A percentile compares a stretch with the other conserved stretches of the same genome.
Conservation (phyloP, 2,113 vertebrate genomes). For the Ondatra zibethicus region DNA sequence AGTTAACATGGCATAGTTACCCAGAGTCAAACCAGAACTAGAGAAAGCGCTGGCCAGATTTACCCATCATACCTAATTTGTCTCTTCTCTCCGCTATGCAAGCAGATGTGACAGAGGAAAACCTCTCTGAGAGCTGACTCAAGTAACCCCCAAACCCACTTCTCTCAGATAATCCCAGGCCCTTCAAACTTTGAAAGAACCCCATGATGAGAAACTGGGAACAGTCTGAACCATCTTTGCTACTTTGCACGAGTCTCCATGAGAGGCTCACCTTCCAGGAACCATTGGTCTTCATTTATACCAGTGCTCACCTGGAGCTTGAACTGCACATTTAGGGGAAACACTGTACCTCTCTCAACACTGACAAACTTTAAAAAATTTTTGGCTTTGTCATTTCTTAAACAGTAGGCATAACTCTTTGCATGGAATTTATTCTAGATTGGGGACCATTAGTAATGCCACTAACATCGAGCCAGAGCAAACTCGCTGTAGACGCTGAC, state of each 20-base stretch:
- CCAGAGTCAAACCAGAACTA: background rate
- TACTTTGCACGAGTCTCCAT: background rate
- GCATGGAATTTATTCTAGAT: background rate
- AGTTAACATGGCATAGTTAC: slow-evolving; percentile 21
- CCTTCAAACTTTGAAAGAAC: slow-evolving; percentile 8
- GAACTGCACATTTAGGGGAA: background rate
- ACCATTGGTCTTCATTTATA: background rate
- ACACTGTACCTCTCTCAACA: background rate
- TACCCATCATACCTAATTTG: background rate
- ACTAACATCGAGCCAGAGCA: background rate
- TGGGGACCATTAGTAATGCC: background rate
- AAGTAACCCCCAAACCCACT: background rate
- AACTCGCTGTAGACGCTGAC: background rate
- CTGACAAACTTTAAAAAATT: background rate
- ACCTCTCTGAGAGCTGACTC: background rate
- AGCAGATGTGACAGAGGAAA: too few species aligned
- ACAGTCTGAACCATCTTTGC: background rate
- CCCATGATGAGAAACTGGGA: background rate
- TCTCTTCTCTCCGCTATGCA: background rate
- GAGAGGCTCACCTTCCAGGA: background rate
- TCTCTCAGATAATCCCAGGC: background rate
- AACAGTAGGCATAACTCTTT: background rate
- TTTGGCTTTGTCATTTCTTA: background rate
- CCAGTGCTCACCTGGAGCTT: background rate
- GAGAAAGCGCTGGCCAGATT: slow-evolving; percentile 19